Base-by-base conservation (phyloP, 2,888 invertebrate species). In the Idaea biselata region DNA sequence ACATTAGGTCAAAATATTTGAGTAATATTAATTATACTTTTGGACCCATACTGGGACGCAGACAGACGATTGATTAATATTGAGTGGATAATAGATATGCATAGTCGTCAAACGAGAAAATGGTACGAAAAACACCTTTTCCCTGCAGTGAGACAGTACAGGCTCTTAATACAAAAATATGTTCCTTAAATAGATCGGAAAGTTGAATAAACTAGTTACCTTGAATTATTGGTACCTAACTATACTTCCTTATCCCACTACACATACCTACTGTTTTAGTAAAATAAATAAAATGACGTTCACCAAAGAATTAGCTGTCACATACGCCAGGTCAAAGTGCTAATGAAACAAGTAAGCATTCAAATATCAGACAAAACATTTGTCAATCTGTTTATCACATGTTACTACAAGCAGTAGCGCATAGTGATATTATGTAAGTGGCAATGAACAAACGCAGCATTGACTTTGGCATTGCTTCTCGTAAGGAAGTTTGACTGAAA, bases 391-490 rank as follows among this genome's bases (percentile, higher is more conserved):
- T 17, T 55, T 55, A 55, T 55, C 55, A 56, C 56, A 56, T 56
- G 56, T 56, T 14, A 14, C 1, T 44, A 44, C 44, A 44, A 11
- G 3, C 55, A 7, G n/a, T 59, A 59, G n/a, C 8, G 25, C 25
- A 25, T 25, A 25, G 25, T 25, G 60, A 53, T 58, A 63, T 73
- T 73, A 73, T 54, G 65, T 73, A 73, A 73, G 65, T 66, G 66
- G 68, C 68, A 66, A 71, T 71, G 68, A 70, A 63, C 63, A 63
- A 64, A 65, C 63, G 63, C 16, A 17, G 16, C 17, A 67, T 67
- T 71, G 73, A 72, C 82, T 80, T 81, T 84, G 84, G 81, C 82
- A 86, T 67, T 84, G 68, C 58, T 72, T 77, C 72, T 54, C 63
- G 73, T 79, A 78, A 77, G 73, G 74, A 77, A 83, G 76, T 74